phyloP scores from a whole-genome alignment of 2,888 invertebrate species.

The Hylaea fasciaria region DNA sequence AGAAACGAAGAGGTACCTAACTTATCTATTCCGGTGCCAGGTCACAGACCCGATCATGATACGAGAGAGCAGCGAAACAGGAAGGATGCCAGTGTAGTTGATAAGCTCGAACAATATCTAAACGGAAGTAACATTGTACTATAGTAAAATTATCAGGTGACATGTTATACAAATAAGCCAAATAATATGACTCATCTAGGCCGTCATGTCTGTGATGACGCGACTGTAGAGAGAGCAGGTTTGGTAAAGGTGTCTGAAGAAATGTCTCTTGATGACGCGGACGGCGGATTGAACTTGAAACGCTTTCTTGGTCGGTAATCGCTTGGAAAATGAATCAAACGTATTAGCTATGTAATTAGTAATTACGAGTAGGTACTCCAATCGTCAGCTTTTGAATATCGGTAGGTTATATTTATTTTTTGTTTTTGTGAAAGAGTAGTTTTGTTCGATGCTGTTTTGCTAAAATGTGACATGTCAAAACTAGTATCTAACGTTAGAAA shows the following conservation, averaged over 20 bases:
- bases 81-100: constrained; percentile 47
- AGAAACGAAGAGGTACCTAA: too few relatives aligned
- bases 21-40: too few relatives aligned
- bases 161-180: constrained; percentile 20
- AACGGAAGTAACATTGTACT: constrained; percentile 50
- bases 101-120: constrained; percentile 53
- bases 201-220: constrained; percentile 9
- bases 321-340: constrained; percentile 27
- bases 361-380: too few relatives aligned
- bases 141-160: constrained; percentile 39
- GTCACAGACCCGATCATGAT: constrained; percentile 28
- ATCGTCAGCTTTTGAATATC: too few relatives aligned
- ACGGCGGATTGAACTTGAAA: constrained; percentile 25
- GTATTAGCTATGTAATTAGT: constrained; percentile 6
- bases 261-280: constrained; percentile 17
- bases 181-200: constrained; percentile 26
- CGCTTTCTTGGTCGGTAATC: constrained; percentile 40
- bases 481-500: too few relatives aligned
- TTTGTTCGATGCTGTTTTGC: too few relatives aligned
- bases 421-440: too few relatives aligned
- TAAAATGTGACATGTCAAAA: too few relatives aligned
- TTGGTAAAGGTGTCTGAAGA: constrained; percentile 9
- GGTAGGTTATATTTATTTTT: too few relatives aligned
- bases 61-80: constrained; percentile 25
- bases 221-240: constrained; percentile 10